A percentile compares a stretch with the other conserved stretches of the same genome.
These are phyloP conservation scores for Hartigia nigra DNA, from an alignment of 2,888 invertebrate species.

Conservation along the genomic window DNA sequence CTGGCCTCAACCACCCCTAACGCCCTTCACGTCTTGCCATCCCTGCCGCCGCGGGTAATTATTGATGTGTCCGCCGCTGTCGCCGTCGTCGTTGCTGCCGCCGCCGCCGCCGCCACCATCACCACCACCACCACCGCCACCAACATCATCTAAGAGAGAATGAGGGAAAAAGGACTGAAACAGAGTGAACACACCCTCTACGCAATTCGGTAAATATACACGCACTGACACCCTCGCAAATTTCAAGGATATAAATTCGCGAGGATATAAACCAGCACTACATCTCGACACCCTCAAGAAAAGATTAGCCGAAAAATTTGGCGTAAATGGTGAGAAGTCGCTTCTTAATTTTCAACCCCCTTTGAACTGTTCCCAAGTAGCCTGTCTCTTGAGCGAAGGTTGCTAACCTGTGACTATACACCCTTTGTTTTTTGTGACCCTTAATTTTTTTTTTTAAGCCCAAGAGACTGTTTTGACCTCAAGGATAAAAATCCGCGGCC, in stretches of 20 bases:
- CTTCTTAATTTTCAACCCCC: not conserved
- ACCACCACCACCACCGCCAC: constrained; percentile 26
- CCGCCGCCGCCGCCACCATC: constrained; percentile 15
- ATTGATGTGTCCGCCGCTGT: constrained; percentile 63
- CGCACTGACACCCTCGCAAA: not conserved
- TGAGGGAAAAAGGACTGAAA: not conserved
- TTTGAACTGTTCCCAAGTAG: not conserved
- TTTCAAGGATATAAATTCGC: not conserved
- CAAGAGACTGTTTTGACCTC: not conserved
- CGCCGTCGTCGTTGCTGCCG: constrained; percentile 36
- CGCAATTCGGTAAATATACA: not conserved
- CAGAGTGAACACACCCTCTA: not conserved
- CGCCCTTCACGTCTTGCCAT: constrained; percentile 50
- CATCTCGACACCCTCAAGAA: not conserved
- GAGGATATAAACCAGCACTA: not conserved
- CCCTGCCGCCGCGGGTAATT: constrained; percentile 61
- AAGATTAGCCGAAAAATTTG: not conserved
- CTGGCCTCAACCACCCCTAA: constrained; percentile 39
- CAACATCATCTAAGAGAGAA: constrained; percentile 27
- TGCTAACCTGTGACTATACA: not conserved
- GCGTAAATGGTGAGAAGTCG: not conserved
- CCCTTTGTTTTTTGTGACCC: not conserved
- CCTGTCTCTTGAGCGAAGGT: not conserved
- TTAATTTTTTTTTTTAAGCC: not conserved
- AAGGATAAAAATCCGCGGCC: constrained; percentile 22